Percentiles rank a stretch among this genome's conserved stretches.
phyloP scores from a whole-genome alignment of 2,113 vertebrate genomes.

The Lipotes vexillifer region DNA sequence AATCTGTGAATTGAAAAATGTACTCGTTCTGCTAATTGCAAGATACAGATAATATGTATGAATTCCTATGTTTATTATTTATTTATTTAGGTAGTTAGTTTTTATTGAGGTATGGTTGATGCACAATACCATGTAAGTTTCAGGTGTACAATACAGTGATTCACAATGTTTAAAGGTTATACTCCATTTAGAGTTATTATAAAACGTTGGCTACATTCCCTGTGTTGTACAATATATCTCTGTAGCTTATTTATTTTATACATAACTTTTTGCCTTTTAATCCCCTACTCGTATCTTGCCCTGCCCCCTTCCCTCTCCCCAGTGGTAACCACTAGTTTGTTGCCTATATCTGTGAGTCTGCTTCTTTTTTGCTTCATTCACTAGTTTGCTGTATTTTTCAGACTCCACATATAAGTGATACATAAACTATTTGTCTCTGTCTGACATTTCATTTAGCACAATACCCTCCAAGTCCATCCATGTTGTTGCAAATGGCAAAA shows the following conservation, averaged over 20 bases:
- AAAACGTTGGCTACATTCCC: background rate
- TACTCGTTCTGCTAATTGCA: background rate
- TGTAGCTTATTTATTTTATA: background rate
- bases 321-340: background rate
- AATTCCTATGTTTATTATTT: background rate
- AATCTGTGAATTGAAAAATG: background rate
- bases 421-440: background rate
- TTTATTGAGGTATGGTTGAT: background rate
- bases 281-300: background rate
- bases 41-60: background rate
- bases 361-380: background rate
- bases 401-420: background rate
- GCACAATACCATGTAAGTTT: background rate
- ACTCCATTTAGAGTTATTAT: background rate
- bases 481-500: background rate
- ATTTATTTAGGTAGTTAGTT: background rate
- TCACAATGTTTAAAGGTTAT: background rate
- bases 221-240: background rate
- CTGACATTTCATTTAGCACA: background rate
- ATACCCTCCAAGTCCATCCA: background rate
- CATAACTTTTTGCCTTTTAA: background rate
- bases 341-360: background rate
- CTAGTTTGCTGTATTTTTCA: background rate
- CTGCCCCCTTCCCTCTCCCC: background rate
- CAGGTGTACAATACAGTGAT: background rate